Percentiles rank a stretch among this genome's conserved stretches.
phyloP scores from a whole-genome alignment of 1,140 invertebrate genomes.

The Orius insidiosus region DNA sequence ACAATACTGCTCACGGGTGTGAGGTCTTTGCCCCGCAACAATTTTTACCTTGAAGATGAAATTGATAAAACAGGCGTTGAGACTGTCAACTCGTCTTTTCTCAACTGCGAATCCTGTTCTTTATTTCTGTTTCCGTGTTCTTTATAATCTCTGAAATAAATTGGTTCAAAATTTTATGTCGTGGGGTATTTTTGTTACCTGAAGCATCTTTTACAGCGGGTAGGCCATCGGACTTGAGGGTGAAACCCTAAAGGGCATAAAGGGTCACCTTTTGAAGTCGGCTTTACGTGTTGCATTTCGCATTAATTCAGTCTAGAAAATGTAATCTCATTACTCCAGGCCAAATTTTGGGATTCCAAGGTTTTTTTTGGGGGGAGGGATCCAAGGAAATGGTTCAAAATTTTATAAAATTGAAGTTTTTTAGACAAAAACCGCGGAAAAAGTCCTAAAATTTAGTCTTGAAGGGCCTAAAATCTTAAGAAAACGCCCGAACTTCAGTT shows the following conservation, averaged over 20 bases:
- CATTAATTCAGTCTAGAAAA: slow-evolving; percentile 3
- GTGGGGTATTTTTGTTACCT: slow-evolving; percentile 35
- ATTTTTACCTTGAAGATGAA: slow-evolving; percentile 1
- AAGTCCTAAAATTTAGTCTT: too few species aligned
- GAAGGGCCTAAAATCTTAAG: too few species aligned
- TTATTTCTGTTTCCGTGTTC: slow-evolving; percentile 58
- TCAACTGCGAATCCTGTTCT: slow-evolving; percentile 30
- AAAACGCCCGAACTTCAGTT: too few species aligned
- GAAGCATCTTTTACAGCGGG: slow-evolving; percentile 81
- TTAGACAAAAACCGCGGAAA: too few species aligned
- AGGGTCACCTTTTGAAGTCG: slow-evolving; percentile 60
- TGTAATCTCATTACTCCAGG: neutral
- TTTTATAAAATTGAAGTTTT: too few species aligned
- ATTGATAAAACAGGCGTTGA: slow-evolving; percentile 52
- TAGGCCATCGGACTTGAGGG: slow-evolving; percentile 83
- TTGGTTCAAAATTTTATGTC: neutral
- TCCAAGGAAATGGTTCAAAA: too few species aligned
- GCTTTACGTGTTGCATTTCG: slow-evolving; percentile 63
- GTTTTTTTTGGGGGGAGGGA: too few species aligned
- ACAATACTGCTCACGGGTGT: neutral
- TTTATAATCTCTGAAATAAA: slow-evolving; percentile 64
- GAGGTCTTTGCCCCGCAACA: neutral
- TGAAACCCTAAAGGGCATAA: slow-evolving; percentile 84
- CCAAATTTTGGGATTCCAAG: too few species aligned
- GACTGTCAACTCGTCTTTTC: slow-evolving; percentile 48